Conservation (phyloP, 2,113 vertebrate genomes). For the Channa argus region DNA sequence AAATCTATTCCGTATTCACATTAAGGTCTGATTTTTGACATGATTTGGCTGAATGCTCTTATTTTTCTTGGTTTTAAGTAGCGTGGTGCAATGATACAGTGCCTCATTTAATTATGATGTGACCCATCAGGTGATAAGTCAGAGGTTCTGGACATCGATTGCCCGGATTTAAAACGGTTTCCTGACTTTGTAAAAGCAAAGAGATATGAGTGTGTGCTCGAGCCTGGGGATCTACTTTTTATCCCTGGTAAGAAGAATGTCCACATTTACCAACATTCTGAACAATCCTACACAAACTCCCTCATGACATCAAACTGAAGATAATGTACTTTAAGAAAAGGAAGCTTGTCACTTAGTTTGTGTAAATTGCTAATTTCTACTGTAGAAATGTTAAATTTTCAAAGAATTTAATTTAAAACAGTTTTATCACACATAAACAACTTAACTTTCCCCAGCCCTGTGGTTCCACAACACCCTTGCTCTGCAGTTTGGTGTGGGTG, state of each 20-base stretch:
- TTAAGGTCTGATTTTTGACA: background rate
- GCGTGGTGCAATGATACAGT: background rate
- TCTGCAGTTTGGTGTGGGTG: conserved; percentile 92
- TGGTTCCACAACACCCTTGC: conserved; percentile 97
- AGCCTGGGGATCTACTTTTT: conserved; percentile 94
- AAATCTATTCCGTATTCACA: background rate
- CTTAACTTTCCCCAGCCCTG: conserved; percentile 83
- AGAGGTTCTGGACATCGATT: conserved; percentile 91
- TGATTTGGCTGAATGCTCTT: background rate
- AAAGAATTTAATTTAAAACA: too few relatives aligned
- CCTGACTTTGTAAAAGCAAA: conserved; percentile 92
- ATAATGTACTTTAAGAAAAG: too few relatives aligned
- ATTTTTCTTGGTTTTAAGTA: background rate
- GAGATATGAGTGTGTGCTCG: conserved; percentile 88
- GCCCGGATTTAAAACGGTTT: conserved; percentile 88
- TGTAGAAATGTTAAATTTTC: too few relatives aligned
- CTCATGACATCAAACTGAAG: background rate
- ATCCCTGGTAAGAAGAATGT: conserved; percentile 88
- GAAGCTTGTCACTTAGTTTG: too few relatives aligned
- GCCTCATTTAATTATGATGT: background rate
- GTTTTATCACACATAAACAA: too few relatives aligned
- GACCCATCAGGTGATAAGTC: conserved; percentile 90
- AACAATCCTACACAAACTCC: background rate
- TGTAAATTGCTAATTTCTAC: too few relatives aligned
- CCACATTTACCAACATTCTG: too few relatives aligned